Base-by-base conservation (phyloP, 1,140 invertebrate species). In the Marisa cornuarietis region DNA sequence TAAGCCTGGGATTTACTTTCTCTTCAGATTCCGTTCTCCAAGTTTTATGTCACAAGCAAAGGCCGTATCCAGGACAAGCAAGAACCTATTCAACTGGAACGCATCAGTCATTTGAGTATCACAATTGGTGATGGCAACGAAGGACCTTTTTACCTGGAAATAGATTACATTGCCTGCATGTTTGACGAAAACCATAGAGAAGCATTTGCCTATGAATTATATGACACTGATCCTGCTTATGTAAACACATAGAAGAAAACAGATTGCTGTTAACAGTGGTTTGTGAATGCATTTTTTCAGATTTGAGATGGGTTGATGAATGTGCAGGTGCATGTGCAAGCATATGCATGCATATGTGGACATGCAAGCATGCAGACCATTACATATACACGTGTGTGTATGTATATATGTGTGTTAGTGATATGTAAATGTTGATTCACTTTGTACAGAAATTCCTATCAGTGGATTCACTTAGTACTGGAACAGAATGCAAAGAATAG, bases 201-300 rank as follows among this genome's bases (percentile, higher is more conserved):
- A 93, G 93, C 95, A 84, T 95, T 94, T 92, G 96, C 96, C 0
- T 99, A 99, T 92, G 97, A 99, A 94, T 93, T 94, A 92, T 98
- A 98, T 79, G 58, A 86, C 79, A 79, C 80, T n/a, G 72, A 79
- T 51, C 80, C 82, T 24, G 79, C 71, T 78, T 66, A 77, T 80
- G 79, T 84, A 20, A 79, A 79, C 63, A 83, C 82, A 52, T 83
- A 63, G 66, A 20, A 20, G 58, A 58, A 58, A 58, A 58, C 4
- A 58, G 9, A 58, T 58, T 3, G 16, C 11, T 58, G 51, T n/a
- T 42, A 52, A 72, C 49, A n/a, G 31, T 42, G 6, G 71, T 52
- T 72, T 51, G 42, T 8, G 54, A 42, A 42, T 42, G 6, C 54
- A 58, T 58, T 58, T 58, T 58, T 11, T 58, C 54, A 11, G 11